Conservation (phyloP, 2,797 vertebrate species). For the Champsocephalus gunnari region DNA sequence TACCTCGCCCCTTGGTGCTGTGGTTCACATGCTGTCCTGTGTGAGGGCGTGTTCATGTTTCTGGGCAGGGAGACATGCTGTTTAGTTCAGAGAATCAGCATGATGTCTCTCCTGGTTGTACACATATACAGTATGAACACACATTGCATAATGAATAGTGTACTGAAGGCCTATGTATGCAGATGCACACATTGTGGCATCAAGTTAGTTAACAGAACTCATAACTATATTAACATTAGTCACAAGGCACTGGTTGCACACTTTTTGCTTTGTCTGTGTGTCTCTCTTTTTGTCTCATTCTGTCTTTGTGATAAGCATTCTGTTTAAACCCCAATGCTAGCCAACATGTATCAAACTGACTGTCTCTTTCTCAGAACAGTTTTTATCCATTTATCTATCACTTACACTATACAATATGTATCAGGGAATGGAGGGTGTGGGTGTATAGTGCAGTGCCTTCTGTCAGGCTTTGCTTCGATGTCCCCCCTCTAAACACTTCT, state of each 20-base stretch:
- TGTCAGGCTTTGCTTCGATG: conserved; percentile 39
- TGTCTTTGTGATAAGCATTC: conserved; percentile 1
- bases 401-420: conserved; percentile 7
- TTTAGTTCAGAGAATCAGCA: conserved; percentile 46
- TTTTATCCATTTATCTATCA: conserved; percentile 19
- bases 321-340: conserved; percentile 2
- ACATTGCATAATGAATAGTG: neutral
- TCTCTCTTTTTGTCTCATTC: conserved; percentile 15
- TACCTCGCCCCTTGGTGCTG: conserved; percentile 58
- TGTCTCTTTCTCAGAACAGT: neutral
- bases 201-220: conserved; percentile 7
- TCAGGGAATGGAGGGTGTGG: conserved; percentile 5
- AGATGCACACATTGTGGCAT: neutral
- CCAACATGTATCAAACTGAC: neutral
- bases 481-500: conserved; percentile 17
- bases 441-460: conserved; percentile 9
- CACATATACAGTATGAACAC: conserved; percentile 8
- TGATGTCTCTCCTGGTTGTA: conserved; percentile 28
- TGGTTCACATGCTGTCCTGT: conserved; percentile 46
- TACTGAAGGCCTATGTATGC: neutral
- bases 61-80: conserved; percentile 41
- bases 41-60: conserved; percentile 35
- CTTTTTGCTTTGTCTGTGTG: neutral
- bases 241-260: neutral
- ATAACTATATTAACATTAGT: neutral